These are phyloP conservation scores for Kryptopterus vitreolus DNA, from an alignment of 2,797 vertebrate species.

Conservation along the genomic window DNA sequence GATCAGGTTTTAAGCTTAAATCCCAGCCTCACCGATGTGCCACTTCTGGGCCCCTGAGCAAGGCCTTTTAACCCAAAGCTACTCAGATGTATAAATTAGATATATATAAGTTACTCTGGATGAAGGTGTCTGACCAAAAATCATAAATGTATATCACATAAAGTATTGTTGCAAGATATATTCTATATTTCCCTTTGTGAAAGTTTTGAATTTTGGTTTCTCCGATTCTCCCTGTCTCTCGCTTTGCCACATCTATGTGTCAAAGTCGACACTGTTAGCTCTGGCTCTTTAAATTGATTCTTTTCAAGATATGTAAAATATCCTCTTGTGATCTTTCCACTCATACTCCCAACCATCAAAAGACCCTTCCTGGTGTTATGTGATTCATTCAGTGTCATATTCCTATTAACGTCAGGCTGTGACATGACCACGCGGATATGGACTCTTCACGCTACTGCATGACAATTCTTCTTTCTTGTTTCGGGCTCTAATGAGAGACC, in stretches of 20 bases:
- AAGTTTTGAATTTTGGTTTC: background rate
- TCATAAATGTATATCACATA: background rate
- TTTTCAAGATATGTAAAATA: background rate
- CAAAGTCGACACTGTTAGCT: background rate
- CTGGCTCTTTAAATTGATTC: background rate
- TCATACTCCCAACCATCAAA: background rate
- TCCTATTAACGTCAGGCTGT: slow-evolving; percentile 1
- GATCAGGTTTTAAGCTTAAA: too few species aligned
- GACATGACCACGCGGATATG: background rate
- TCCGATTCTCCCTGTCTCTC: background rate
- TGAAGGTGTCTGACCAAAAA: too few species aligned
- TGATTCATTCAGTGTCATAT: background rate
- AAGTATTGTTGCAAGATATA: too few species aligned
- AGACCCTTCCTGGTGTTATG: background rate
- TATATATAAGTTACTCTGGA: too few species aligned
- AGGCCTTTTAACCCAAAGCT: too few species aligned
- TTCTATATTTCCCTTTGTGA: background rate
- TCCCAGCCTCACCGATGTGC: too few species aligned
- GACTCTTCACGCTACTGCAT: background rate
- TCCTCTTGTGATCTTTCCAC: background rate
- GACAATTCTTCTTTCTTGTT: background rate
- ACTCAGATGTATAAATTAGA: too few species aligned
- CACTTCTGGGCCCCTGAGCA: too few species aligned
- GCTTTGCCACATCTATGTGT: background rate
- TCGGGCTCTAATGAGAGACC: background rate